These are phyloP conservation scores for Cancer borealis DNA, from an alignment of 2,888 invertebrate species.

Conservation along the genomic window DNA sequence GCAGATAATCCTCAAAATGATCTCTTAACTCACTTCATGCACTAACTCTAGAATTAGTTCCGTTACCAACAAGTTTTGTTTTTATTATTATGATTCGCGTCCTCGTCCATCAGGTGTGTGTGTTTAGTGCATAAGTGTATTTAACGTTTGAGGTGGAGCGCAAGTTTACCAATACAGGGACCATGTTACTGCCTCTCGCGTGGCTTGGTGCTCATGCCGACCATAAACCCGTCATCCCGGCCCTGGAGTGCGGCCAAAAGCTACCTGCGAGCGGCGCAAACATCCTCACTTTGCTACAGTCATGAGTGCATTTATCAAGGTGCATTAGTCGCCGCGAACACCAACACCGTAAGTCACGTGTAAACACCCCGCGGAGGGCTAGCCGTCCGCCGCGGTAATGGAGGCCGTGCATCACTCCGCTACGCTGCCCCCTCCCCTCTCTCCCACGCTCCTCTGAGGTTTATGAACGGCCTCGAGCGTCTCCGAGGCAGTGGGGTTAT, in stretches of 20 bases:
- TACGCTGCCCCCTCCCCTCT: not conserved
- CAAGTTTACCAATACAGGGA: not conserved
- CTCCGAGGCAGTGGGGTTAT: not conserved
- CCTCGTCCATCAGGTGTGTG: not conserved
- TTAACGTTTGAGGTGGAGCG: conserved; percentile 11
- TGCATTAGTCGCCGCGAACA: conserved; percentile 51
- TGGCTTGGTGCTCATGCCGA: conserved; percentile 17
- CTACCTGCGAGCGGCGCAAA: not conserved
- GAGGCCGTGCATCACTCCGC: conserved; percentile 38
- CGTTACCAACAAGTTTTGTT: not conserved
- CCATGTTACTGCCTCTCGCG: conserved; percentile 14
- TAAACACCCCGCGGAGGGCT: conserved; percentile 16
- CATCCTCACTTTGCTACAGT: conserved; percentile 33
- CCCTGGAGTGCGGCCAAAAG: conserved; percentile 46
- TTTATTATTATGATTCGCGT: not conserved
- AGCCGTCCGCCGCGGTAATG: conserved; percentile 42
- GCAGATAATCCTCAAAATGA: not conserved
- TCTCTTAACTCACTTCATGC: not conserved
- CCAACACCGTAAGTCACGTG: conserved; percentile 49
- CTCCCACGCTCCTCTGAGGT: not conserved
- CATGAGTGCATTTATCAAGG: conserved; percentile 57
- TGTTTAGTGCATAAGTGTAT: conserved; percentile 34
- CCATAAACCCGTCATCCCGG: conserved; percentile 14
- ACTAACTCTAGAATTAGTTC: conserved; percentile 9
- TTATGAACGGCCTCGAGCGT: not conserved